Conservation (phyloP, 92 coral and sea anemone species). For the Micromussa lordhowensis region DNA sequence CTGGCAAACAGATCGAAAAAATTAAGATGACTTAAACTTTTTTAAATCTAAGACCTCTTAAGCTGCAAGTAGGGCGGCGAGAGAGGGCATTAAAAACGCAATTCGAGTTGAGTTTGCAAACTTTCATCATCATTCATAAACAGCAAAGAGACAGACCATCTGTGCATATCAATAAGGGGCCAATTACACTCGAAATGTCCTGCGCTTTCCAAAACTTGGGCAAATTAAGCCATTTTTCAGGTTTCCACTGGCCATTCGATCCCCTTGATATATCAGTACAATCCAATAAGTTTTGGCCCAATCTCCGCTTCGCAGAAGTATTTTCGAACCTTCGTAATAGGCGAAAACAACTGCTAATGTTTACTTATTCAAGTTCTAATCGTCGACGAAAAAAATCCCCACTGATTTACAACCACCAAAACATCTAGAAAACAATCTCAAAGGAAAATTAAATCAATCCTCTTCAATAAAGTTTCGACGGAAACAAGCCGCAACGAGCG, state of each 20-base stretch:
- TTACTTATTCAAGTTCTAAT: slow-evolving; percentile 69
- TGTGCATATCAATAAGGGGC: slow-evolving; percentile 51
- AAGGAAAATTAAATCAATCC: slow-evolving; percentile 24
- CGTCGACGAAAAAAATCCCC: slow-evolving; percentile 32
- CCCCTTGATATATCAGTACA: not conserved
- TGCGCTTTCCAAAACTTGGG: slow-evolving; percentile 15
- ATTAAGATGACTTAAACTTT: not conserved
- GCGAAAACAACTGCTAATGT: slow-evolving; percentile 60
- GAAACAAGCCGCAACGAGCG: not conserved
- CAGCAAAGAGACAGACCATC: slow-evolving; percentile 62
- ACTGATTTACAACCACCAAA: slow-evolving; percentile 22
- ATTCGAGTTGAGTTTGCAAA: slow-evolving; percentile 25
- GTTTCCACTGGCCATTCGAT: not conserved
- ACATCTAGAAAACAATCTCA: not conserved
- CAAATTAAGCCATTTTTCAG: slow-evolving; percentile 10
- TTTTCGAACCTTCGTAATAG: slow-evolving; percentile 22
- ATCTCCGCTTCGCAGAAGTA: not conserved
- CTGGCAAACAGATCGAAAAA: not conserved
- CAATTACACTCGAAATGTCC: slow-evolving; percentile 38
- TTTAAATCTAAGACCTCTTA: not conserved
- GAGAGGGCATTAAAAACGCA: slow-evolving; percentile 13
- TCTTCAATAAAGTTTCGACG: not conserved
- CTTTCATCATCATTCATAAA: slow-evolving; percentile 5
- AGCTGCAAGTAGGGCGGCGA: not conserved
- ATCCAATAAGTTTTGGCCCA: not conserved